These are phyloP conservation scores for Coptotermes formosanus DNA, from an alignment of 1,140 invertebrate species.

Conservation along the genomic window DNA sequence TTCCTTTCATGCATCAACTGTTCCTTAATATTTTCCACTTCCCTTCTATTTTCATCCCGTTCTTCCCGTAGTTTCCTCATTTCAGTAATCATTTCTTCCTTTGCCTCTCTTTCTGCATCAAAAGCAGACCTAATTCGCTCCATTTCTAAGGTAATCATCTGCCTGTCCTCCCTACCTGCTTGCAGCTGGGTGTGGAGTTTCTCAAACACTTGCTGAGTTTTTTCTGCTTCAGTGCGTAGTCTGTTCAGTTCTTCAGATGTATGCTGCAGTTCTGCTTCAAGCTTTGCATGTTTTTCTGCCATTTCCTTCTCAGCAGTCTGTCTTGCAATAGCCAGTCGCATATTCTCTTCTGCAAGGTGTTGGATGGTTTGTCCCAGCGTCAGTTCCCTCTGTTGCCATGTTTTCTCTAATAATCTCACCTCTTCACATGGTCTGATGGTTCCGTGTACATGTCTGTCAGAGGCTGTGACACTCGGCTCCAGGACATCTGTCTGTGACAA, in stretches of 20 bases:
- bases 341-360: conserved; percentile 25
- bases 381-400: not conserved
- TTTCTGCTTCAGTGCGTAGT: not conserved
- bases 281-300: not conserved
- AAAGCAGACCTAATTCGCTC: not conserved
- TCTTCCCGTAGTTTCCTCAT: not conserved
- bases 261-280: no score
- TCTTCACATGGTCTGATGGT: no score
- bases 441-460: no score
- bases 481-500: no score
- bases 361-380: conserved; percentile 14
- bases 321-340: conserved; percentile 8
- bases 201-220: not conserved
- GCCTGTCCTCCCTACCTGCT: not conserved
- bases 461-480: no score
- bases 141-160: not conserved
- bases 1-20: not conserved
- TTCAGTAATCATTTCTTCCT: not conserved
- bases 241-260: no score
- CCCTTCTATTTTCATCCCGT: not conserved
- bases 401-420: not conserved
- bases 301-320: not conserved
- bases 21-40: not conserved
- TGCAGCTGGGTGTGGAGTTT: not conserved
- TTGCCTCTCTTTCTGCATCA: conserved; percentile 1